Percentiles rank a stretch among this genome's conserved stretches.
These are phyloP conservation scores for Cepaea nemoralis DNA, from an alignment of 1,140 invertebrate species.

Conservation along the genomic window DNA sequence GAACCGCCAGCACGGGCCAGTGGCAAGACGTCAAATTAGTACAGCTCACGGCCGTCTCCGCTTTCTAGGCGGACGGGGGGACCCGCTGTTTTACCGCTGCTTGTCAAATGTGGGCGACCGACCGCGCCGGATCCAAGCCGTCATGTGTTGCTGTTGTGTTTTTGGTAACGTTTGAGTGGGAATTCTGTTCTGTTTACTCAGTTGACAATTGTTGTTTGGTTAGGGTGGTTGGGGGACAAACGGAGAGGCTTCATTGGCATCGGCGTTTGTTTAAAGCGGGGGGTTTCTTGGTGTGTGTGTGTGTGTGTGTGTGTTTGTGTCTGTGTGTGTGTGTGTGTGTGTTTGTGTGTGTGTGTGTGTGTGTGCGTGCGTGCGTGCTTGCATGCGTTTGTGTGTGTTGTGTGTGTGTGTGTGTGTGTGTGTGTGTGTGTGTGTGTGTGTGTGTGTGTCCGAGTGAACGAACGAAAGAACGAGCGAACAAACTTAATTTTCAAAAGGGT, in stretches of 20 bases:
- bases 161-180: not conserved
- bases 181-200: not conserved
- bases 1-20: not conserved
- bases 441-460: no score
- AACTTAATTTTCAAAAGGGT: no score
- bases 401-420: no score
- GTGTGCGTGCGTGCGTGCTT: not conserved
- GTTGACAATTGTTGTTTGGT: not conserved
- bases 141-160: not conserved
- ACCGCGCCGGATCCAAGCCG: not conserved
- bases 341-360: not conserved
- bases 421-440: no score
- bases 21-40: constrained; percentile 4
- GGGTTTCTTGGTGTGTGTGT: no score
- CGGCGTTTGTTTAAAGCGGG: no score
- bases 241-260: no score
- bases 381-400: not conserved
- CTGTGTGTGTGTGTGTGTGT: no score
- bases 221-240: no score
- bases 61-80: not conserved
- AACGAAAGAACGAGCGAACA: no score
- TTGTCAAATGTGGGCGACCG: constrained; percentile 12
- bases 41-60: not conserved
- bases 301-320: no score
- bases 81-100: not conserved